Evolutionary conservation across 2,888 invertebrate species (phyloP).

Genomic region (Drosophila rubida): DNA sequence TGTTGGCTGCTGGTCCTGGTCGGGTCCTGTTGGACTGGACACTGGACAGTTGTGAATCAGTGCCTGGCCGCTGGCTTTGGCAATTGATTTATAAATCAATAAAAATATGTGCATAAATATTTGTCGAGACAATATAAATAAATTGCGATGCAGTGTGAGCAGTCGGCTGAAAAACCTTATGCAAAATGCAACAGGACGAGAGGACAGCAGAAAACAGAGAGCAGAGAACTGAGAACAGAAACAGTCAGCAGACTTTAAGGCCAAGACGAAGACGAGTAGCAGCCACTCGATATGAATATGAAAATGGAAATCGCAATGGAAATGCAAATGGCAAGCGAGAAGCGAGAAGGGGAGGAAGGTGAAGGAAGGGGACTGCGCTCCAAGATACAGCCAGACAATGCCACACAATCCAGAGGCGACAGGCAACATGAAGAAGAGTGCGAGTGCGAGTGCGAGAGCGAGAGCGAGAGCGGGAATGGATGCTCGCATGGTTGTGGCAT

Average conservation of each 20-base stretch:
- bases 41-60: slow-evolving; percentile 23
- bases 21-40: too few relatives aligned
- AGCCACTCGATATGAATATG: slow-evolving; percentile 1
- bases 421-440: not conserved
- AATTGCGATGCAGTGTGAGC: slow-evolving; percentile 63
- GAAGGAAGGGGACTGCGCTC: not conserved
- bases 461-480: not conserved
- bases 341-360: not conserved
- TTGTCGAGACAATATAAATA: slow-evolving; percentile 74
- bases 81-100: slow-evolving; percentile 79
- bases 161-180: slow-evolving; percentile 65
- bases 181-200: slow-evolving; percentile 64
- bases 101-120: slow-evolving; percentile 75
- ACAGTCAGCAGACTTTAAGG: not conserved
- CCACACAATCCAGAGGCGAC: not conserved
- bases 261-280: not conserved
- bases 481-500: slow-evolving; percentile 6
- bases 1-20: not conserved
- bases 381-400: slow-evolving; percentile 2
- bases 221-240: not conserved
- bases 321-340: not conserved
- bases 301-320: slow-evolving; percentile 2
- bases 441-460: not conserved
- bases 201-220: slow-evolving; percentile 4
- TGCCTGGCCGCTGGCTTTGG: slow-evolving; percentile 12